Base-by-base conservation (phyloP, 2,113 vertebrate species). In the Epinephelus lanceolatus region DNA sequence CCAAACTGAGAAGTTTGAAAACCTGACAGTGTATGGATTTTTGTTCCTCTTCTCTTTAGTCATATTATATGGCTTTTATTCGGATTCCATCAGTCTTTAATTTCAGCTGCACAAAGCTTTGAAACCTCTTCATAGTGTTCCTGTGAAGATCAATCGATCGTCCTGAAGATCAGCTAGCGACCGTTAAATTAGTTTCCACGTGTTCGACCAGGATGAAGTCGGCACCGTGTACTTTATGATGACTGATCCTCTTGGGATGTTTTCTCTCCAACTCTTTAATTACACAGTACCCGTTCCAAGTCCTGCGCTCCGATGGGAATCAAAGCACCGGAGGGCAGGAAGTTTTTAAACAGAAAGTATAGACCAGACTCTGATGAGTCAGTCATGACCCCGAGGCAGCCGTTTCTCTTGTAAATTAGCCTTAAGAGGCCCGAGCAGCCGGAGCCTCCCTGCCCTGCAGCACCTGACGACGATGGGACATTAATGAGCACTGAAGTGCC, bases 341-440 rank as follows among this genome's bases (percentile, higher is more conserved):
- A 71, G 82, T 86, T 87, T 81, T 74, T 1, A 56, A 83, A 42
- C 62, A 51, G 70, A 61, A 69, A 78, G 78, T 61, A 69, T 6
- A 62, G 61, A 21, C 21, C 33, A 0, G 37, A 13, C 59, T 79
- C 23, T 9, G 60, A 85, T 80, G 86, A 86, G 53, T 89, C 81
- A 75, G 57, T 47, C 53, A 1, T 79, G 70, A 89, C 86, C 78
- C 81, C 7, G 25, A 84, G 84, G 78, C 81, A 55, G 56, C 42
- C 18, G 25, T 76, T 79, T 69, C 84, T 80, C 76, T 71, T 76
- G 61, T 85, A 85, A 90, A 91, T 92, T 85, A 83, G 84, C 88
- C 69, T 79, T 71, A 79, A 84, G 78, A 80, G 79, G 89, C 71
- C 45, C 6, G 57, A 80, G 76, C 74, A 10, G 23, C 57, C 51